Evolutionary conservation across 2,113 vertebrate species (phyloP).

Genomic region (Pomatorhinus ruficollis): DNA sequence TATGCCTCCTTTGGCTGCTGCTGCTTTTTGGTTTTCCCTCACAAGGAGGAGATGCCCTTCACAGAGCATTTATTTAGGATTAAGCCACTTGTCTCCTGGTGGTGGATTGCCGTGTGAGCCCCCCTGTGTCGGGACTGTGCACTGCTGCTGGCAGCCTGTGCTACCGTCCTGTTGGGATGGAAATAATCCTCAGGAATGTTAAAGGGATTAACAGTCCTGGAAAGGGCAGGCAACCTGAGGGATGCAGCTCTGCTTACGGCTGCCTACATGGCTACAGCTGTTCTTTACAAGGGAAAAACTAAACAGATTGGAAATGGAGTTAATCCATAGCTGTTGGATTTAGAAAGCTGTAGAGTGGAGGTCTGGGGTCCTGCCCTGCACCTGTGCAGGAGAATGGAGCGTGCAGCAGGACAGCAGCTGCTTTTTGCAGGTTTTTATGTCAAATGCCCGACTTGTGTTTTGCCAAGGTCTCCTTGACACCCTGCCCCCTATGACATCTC

Average conservation of each 20-base stretch:
- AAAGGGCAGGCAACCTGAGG: background rate
- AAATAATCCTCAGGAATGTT: slow-evolving; percentile 54
- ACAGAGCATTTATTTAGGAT: background rate
- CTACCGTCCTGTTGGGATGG: background rate
- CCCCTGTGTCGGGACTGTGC: fast-evolving
- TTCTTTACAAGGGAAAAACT: background rate
- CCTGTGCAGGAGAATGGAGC: background rate
- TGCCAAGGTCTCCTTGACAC: background rate
- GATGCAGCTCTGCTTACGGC: background rate
- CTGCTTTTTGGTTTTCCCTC: background rate
- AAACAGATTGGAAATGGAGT: background rate
- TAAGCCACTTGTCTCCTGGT: background rate
- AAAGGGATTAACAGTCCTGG: slow-evolving; percentile 6
- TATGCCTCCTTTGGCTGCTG: background rate
- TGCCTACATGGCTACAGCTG: background rate
- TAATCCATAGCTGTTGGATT: background rate
- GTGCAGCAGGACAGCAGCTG: background rate
- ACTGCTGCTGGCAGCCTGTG: background rate
- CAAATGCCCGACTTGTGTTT: background rate
- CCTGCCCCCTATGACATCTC: background rate
- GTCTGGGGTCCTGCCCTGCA: background rate
- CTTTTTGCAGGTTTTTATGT: background rate
- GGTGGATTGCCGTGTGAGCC: background rate
- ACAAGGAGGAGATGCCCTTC: background rate
- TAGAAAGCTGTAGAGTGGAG: background rate